Conservation (phyloP, 2,888 invertebrate species). For the Drosophila eohydei region DNA sequence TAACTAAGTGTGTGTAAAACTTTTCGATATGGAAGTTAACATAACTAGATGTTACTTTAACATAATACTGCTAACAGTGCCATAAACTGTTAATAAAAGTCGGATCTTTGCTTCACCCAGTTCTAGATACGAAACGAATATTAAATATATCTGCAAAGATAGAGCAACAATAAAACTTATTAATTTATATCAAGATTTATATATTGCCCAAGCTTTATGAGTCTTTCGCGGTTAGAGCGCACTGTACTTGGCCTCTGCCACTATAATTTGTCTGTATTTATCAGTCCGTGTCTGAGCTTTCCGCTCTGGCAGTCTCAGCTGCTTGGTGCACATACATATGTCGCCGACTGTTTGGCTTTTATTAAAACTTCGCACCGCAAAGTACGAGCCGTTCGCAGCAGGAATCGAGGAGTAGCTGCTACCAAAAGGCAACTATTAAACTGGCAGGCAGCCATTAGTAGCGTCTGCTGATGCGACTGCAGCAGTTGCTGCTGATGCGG, state of each 20-base stretch:
- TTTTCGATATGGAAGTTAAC: not conserved
- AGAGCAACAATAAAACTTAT: too few species aligned
- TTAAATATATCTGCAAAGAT: too few species aligned
- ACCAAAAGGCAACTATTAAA: slow-evolving; percentile 56
- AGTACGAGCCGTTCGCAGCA: slow-evolving; percentile 47
- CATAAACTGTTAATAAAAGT: too few species aligned
- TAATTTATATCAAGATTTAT: not conserved
- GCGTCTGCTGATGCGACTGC: slow-evolving; percentile 44
- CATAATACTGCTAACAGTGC: too few species aligned
- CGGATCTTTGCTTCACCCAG: too few species aligned
- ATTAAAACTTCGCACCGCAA: slow-evolving; percentile 66
- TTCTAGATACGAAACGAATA: too few species aligned
- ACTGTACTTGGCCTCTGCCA: slow-evolving; percentile 47
- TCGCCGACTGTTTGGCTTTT: slow-evolving; percentile 72
- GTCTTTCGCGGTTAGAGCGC: not conserved
- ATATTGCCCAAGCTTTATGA: not conserved
- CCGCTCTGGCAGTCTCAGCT: slow-evolving; percentile 53
- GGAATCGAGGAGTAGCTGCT: slow-evolving; percentile 39
- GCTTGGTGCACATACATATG: slow-evolving; percentile 37
- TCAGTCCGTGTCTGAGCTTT: slow-evolving; percentile 62
- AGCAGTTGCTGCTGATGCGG: slow-evolving; percentile 45
- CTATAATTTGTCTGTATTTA: slow-evolving; percentile 67
- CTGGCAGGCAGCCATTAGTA: slow-evolving; percentile 74
- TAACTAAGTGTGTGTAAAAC: not conserved
- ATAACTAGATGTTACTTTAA: too few species aligned